Percentiles rank a stretch among this genome's conserved stretches.
These are phyloP conservation scores for Poecilia latipinna DNA, from an alignment of 2,113 vertebrate genomes.

Conservation along the genomic window DNA sequence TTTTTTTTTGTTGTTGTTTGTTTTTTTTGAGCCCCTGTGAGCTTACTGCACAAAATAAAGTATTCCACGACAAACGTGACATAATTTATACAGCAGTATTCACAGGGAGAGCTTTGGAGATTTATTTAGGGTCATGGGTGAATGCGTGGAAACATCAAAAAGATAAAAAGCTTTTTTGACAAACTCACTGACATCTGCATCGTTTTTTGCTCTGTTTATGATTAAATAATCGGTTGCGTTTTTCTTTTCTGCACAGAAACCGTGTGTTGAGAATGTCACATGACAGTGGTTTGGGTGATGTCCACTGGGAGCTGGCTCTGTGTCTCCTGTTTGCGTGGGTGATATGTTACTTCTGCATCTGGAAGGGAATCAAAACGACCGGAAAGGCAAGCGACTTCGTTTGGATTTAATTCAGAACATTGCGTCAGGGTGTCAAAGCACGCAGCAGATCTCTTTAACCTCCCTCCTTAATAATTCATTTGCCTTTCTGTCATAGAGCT, in stretches of 20 bases:
- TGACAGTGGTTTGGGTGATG: conserved; percentile 71
- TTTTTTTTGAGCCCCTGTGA: not conserved
- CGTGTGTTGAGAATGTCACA: conserved; percentile 82
- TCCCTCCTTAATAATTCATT: too few species aligned
- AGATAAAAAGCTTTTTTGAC: not conserved
- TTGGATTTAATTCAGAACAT: not conserved
- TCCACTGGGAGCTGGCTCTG: conserved; percentile 81
- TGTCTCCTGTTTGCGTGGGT: conserved; percentile 83
- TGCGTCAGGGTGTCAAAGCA: not conserved
- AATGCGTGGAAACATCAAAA: not conserved
- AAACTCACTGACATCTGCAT: not conserved
- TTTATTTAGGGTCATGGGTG: not conserved
- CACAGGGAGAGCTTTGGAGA: not conserved
- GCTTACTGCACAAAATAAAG: conserved; percentile 10
- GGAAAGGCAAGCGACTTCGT: conserved; percentile 77
- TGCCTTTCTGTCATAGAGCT: too few species aligned
- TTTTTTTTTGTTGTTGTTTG: conserved; percentile 14
- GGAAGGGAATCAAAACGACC: conserved; percentile 84
- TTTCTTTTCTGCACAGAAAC: conserved; percentile 69
- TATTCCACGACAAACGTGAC: conserved; percentile 19
- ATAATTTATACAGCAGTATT: conserved; percentile 20
- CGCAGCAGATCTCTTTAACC: too few species aligned
- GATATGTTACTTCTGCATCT: conserved; percentile 87
- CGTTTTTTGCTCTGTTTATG: not conserved
- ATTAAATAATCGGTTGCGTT: not conserved